phyloP scores from a whole-genome alignment of 1,140 invertebrate genomes.

The Caenorhabditis elegans region DNA sequence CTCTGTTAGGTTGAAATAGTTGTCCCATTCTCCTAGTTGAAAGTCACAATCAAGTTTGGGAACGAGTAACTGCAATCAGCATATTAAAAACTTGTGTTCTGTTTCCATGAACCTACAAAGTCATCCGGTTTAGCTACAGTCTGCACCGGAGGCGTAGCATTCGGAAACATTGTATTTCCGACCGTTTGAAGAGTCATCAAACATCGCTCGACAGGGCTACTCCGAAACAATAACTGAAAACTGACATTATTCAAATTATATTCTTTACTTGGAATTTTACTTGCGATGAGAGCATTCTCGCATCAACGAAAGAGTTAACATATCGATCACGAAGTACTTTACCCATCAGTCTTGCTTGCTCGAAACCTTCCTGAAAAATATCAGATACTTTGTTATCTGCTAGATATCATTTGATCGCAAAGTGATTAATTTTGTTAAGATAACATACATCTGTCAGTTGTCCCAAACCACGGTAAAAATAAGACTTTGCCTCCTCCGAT shows the following conservation, averaged over 20 bases:
- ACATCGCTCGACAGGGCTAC: constrained; percentile 6
- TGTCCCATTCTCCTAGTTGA: not conserved
- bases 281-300: not conserved
- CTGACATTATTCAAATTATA: not conserved
- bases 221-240: constrained; percentile 18
- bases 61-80: not conserved
- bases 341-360: not conserved
- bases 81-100: no score
- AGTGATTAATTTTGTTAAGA: constrained; percentile 26
- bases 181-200: not conserved
- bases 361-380: not conserved
- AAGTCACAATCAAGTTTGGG: not conserved
- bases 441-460: constrained; percentile 28
- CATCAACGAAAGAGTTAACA: constrained; percentile 5
- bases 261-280: not conserved
- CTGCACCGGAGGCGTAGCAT: not conserved
- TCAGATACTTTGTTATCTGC: not conserved
- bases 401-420: not conserved
- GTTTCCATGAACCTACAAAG: not conserved
- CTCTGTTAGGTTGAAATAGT: not conserved
- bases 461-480: constrained; percentile 17
- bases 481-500: constrained; percentile 5
- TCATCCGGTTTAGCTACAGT: not conserved
- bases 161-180: not conserved
- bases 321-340: constrained; percentile 2